phyloP scores from a whole-genome alignment of 2,797 vertebrate genomes.

The Oreonectes daqikongensis region DNA sequence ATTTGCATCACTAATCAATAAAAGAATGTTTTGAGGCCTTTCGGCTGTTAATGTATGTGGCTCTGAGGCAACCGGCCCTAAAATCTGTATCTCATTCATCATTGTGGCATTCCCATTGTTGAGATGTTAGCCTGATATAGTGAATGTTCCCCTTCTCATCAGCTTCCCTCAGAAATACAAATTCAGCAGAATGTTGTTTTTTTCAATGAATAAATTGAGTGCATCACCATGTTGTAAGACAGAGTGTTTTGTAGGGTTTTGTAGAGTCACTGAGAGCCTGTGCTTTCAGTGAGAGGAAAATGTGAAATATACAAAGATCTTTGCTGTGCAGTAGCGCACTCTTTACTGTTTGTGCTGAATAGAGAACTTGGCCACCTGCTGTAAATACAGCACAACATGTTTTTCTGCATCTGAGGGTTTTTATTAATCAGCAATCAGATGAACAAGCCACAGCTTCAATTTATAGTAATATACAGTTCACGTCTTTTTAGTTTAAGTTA shows the following conservation, averaged over 20 bases:
- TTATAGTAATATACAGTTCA: not conserved
- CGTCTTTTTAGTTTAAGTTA: not conserved
- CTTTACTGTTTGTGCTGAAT: constrained; percentile 37
- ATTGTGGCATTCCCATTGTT: constrained; percentile 77
- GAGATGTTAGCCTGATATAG: constrained; percentile 59
- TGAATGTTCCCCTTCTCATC: constrained; percentile 66
- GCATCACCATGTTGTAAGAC: constrained; percentile 70
- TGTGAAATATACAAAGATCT: constrained; percentile 43
- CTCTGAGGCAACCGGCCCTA: constrained; percentile 35
- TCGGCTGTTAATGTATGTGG: constrained; percentile 16
- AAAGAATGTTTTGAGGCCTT: constrained; percentile 1
- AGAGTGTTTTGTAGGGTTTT: constrained; percentile 52
- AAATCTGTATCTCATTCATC: constrained; percentile 71
- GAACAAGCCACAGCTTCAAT: not conserved
- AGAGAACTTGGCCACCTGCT: constrained; percentile 35
- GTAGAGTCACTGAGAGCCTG: not conserved
- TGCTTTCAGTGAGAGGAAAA: not conserved
- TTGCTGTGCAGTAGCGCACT: constrained; percentile 3
- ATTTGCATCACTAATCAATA: constrained; percentile 18
- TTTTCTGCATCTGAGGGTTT: not conserved
- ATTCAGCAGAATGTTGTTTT: constrained; percentile 66
- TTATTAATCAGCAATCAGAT: constrained; percentile 23
- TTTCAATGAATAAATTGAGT: constrained; percentile 74
- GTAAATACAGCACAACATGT: constrained; percentile 19
- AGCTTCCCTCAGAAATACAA: constrained; percentile 64